phyloP scores from a whole-genome alignment of 53 echinoderm and acorn worm species.

The Antedon mediterranea region DNA sequence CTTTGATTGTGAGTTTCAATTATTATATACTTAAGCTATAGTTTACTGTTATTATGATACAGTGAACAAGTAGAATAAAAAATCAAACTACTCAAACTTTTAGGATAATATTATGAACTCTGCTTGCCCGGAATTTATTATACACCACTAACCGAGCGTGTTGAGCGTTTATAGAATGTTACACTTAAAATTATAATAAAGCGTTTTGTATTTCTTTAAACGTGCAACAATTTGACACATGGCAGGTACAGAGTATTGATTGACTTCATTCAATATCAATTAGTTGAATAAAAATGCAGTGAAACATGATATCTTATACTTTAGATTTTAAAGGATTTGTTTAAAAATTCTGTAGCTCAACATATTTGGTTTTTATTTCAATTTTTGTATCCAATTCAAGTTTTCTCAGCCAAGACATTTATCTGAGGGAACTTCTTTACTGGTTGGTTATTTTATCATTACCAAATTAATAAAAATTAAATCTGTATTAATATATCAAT shows the following conservation, averaged over 20 bases:
- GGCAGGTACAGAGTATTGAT: no score
- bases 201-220: neutral
- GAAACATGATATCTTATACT: no score
- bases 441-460: neutral
- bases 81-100: neutral
- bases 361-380: no score
- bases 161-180: neutral
- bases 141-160: neutral
- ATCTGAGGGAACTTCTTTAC: no score
- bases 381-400: no score
- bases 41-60: neutral
- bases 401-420: no score
- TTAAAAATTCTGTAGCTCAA: no score
- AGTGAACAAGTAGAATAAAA: neutral
- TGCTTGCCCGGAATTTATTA: neutral
- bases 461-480: neutral
- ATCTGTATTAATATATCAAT: neutral
- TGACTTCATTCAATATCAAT: no score
- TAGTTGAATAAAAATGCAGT: no score
- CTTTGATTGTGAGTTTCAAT: neutral
- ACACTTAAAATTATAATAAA: no score
- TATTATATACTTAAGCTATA: neutral
- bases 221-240: no score
- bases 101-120: neutral
- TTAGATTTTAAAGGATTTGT: no score